Evolutionary conservation across 1,140 invertebrate genomes (phyloP), one percentile per base, ranked within the genome.

Genomic region (Hypsibius dujardini): DNA sequence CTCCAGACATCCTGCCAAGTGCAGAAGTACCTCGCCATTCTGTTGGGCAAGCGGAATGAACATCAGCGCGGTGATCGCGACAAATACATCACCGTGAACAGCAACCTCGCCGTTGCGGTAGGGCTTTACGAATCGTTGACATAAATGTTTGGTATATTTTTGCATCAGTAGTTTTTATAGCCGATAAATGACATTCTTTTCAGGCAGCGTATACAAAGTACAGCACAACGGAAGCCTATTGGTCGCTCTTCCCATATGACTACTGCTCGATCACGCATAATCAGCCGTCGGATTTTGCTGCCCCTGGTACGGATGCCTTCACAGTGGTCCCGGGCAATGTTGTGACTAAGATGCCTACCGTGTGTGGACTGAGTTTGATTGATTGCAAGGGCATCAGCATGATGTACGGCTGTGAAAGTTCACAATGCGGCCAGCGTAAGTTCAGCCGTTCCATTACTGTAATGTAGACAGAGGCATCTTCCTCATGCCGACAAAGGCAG

Each of bases 231-330:
- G 62, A 67, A 67, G 62, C 62, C 12, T 15, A 42, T 42, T 67
- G 62, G 62, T 42, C 12, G 42, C 62, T 67, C 62, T 67, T 67
- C 62, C 62, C 62, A 7, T 67, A 67, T 42, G 62, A 67, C 62
- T 67, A 67, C 42, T 67, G 62, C 62, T 15, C 12, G 12, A 45
- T 67, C 42, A 67, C 62, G 7, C 62, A 67, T 45, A 12, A 67
- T 3, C 62, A 67, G 42, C 62, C 12, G 42, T 7, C 3, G 3
- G 62, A 67, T 7, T 42, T 15, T 42, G 12, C 62, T 42, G 7
- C 7, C 7, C 62, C 62, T 7, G 62, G 62, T 7, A 67, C 62
- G 7, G 62, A 7, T 7, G 62, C 62, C 42, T 67, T 67, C 42
- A 7, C 62, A 7, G 62, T 67, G 50, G 50, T n/a, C 7, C 12